A percentile compares a stretch with the other conserved stretches of the same genome.
Conservation (phyloP, 2,797 vertebrate genomes). For the Catamblyrhynchus diadema region DNA sequence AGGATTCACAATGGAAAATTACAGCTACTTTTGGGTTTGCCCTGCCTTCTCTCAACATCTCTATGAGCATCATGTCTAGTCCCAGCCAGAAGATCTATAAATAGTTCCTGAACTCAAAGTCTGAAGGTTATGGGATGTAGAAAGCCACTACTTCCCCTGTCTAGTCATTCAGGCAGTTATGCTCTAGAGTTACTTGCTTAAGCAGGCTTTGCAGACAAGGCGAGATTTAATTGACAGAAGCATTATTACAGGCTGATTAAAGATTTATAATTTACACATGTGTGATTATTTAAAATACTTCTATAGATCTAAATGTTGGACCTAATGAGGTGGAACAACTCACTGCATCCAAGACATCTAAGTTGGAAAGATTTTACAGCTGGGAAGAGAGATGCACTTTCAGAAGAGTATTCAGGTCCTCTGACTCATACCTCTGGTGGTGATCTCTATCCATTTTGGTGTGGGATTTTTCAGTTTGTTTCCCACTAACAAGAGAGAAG, state of each 20-base stretch:
- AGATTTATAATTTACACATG: not conserved
- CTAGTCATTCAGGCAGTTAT: not conserved
- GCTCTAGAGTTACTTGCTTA: not conserved
- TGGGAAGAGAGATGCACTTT: not conserved
- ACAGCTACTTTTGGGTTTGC: not conserved
- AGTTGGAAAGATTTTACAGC: not conserved
- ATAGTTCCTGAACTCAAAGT: not conserved
- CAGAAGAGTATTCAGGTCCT: not conserved
- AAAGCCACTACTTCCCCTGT: not conserved
- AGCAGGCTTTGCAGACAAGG: not conserved
- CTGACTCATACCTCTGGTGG: not conserved
- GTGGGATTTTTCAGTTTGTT: not conserved
- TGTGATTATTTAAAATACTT: not conserved
- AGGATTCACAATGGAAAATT: not conserved
- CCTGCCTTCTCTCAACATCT: not conserved
- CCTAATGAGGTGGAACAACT: not conserved
- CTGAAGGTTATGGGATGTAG: not conserved
- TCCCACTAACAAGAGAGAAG: not conserved
- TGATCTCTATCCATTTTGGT: not conserved
- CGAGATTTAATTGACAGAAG: not conserved
- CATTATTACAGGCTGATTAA: not conserved
- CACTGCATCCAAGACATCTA: not conserved
- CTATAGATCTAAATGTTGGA: not conserved
- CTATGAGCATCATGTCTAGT: accelerated
- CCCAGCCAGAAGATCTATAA: not conserved